These are phyloP conservation scores for Rhea pennata DNA, from an alignment of 2,113 vertebrate species.

Conservation along the genomic window DNA sequence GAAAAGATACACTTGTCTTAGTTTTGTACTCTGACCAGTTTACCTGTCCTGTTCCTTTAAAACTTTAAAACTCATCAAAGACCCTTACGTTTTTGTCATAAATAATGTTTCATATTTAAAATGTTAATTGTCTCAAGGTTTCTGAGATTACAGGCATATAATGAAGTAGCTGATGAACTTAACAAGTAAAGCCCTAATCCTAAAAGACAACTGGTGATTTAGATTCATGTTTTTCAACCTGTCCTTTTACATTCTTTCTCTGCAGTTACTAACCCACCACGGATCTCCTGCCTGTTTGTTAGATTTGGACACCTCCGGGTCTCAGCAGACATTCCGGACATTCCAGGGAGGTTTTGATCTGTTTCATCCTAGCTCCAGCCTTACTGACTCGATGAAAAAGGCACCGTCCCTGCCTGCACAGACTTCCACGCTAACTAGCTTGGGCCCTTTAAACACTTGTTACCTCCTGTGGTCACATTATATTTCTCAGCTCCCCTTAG, in stretches of 20 bases:
- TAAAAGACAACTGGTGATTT: background rate
- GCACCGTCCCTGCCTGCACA: background rate
- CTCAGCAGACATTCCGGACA: background rate
- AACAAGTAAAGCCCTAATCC: background rate
- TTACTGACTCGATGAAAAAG: background rate
- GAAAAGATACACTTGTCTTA: background rate
- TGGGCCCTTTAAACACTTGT: background rate
- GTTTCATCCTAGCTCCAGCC: background rate
- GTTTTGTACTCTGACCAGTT: background rate
- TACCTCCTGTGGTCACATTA: background rate
- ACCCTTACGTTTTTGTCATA: background rate
- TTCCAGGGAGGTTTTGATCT: conserved; percentile 12
- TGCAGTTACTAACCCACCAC: background rate
- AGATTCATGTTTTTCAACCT: background rate
- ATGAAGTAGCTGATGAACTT: background rate
- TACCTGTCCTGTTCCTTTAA: background rate
- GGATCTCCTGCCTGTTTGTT: background rate
- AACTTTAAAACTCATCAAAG: background rate
- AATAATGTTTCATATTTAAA: background rate
- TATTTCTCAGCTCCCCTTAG: background rate
- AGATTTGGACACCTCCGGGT: background rate
- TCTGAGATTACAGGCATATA: background rate
- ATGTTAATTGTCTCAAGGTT: background rate
- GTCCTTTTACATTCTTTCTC: background rate
- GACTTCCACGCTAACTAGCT: background rate